Evolutionary conservation across 2,113 vertebrate species (phyloP), one percentile per base, ranked within the genome.

Genomic region (Alethe diademata): DNA sequence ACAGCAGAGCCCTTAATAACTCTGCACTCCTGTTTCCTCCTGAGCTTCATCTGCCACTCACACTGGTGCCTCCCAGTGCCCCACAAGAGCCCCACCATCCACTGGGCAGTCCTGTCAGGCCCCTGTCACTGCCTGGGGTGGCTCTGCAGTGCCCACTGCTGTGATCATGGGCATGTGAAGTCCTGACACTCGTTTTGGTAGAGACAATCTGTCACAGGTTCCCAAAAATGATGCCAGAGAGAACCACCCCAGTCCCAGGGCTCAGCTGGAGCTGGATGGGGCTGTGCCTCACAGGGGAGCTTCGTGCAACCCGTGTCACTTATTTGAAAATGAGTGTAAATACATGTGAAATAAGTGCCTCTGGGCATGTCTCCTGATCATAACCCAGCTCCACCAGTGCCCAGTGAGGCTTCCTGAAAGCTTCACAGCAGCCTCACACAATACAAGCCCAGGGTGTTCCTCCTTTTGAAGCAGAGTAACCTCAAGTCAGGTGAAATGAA

Each of bases 81-180:
- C 38, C 2, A 6, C 0, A 7, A 14, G 40, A 9, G 19, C 4
- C 35, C 60, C 50, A 10, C 5, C 67, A 28, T 17, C 19, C 23
- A 2, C 2, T 0, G 8, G 29, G 38, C 73, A 54, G 35, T 13
- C 51, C 54, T 24, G 43, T 14, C 53, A 58, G 51, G 51, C 15
- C 43, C 18, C 6, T 2, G 7, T 3, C 83, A 35, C 60, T 42
- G 64, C 51, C 8, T 18, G 47, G 47, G 51, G 47, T 26, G 53
- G 25, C 20, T 51, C 56, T 7, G 42, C n/a, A 16, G 18, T 6
- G 38, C 40, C 35, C 61, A 11, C 8, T 24, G 29, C 42, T 40
- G 36, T 45, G 19, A 4, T 3, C 16, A 18, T 2, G 3, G 15
- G 11, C 1, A 0, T 6, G 19, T 2, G 40, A 42, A 33, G 29